Conservation (phyloP, 2,888 invertebrate genomes). For the Odontocolon sp. region DNA sequence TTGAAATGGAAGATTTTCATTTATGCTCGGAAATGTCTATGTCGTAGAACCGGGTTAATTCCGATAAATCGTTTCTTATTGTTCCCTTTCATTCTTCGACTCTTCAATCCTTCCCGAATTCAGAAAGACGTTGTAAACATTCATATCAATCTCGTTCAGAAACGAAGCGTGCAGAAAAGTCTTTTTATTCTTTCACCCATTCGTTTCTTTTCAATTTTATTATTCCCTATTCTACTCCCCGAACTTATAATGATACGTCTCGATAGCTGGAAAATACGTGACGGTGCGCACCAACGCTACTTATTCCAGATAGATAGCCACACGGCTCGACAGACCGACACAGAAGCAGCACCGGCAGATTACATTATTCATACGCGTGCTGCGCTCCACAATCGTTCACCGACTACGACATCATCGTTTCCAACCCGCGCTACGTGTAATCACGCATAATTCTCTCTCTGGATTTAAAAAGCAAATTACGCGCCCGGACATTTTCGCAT, state of each 20-base stretch:
- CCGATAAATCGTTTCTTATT: neutral
- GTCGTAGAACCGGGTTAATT: no score
- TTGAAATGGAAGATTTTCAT: neutral
- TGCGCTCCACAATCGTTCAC: slow-evolving; percentile 32
- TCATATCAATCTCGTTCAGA: slow-evolving; percentile 3
- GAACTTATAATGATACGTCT: slow-evolving; percentile 21
- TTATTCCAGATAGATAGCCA: slow-evolving; percentile 35
- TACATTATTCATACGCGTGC: slow-evolving; percentile 51
- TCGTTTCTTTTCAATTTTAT: neutral
- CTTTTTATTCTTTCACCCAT: neutral
- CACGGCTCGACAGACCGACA: slow-evolving; percentile 2
- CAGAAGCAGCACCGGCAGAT: slow-evolving; percentile 16
- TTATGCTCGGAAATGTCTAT: no score
- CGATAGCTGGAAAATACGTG: slow-evolving; percentile 15
- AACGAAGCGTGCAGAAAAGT: neutral
- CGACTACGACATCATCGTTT: slow-evolving; percentile 33
- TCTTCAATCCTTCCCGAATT: neutral
- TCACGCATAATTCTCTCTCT: slow-evolving; percentile 38
- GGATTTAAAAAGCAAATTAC: slow-evolving; percentile 52
- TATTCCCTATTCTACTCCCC: neutral
- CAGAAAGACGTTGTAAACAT: neutral
- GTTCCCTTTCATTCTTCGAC: neutral
- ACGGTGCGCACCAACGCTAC: slow-evolving; percentile 21
- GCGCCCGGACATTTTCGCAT: slow-evolving; percentile 15
- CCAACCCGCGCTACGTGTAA: slow-evolving; percentile 25